These are phyloP conservation scores for Pyrgilauda ruficollis DNA, from an alignment of 2,113 vertebrate species.

Conservation along the genomic window DNA sequence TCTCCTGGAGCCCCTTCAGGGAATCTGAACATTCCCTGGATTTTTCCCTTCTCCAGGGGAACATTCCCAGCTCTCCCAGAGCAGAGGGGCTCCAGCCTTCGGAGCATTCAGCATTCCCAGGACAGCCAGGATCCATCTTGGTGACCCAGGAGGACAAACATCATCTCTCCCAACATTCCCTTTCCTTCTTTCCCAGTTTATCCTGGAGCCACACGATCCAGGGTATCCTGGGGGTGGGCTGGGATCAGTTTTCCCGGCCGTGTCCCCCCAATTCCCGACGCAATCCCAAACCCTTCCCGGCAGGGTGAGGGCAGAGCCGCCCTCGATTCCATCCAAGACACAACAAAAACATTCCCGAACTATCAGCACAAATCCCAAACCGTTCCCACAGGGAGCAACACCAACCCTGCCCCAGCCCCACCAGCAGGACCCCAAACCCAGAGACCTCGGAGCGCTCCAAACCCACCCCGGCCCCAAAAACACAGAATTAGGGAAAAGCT, in stretches of 20 bases:
- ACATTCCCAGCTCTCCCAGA: not conserved
- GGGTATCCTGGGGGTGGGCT: accelerated
- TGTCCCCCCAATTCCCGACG: accelerated
- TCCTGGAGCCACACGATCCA: accelerated
- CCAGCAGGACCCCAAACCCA: not conserved
- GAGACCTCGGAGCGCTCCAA: accelerated
- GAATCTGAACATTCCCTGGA: not conserved
- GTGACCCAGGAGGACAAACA: not conserved
- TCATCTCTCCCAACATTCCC: not conserved
- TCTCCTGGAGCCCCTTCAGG: not conserved
- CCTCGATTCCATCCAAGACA: not conserved
- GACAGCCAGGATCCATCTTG: not conserved
- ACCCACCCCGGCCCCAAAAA: not conserved
- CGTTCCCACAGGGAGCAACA: accelerated
- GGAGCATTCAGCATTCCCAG: not conserved
- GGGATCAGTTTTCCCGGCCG: accelerated
- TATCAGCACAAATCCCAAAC: not conserved
- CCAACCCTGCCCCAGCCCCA: not conserved
- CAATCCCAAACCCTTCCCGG: not conserved
- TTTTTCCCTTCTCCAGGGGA: not conserved
- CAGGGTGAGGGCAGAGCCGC: not conserved
- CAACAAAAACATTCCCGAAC: not conserved
- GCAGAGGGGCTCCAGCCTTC: not conserved
- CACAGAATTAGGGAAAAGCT: accelerated
- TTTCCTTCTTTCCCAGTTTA: not conserved